phyloP scores from a whole-genome alignment of 1,140 invertebrate species.

The Calephelis virginiensis region DNA sequence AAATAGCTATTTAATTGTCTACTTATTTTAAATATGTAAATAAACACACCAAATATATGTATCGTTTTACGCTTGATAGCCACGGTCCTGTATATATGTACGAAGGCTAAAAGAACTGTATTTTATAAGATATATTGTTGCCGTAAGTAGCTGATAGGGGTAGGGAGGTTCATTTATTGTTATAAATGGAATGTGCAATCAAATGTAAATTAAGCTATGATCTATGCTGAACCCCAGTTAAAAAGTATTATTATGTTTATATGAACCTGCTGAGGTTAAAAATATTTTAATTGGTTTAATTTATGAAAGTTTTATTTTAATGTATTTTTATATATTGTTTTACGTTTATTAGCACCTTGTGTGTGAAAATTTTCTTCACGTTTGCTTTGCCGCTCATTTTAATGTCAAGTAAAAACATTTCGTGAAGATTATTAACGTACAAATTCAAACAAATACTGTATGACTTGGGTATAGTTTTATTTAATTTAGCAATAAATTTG shows the following conservation, averaged over 20 bases:
- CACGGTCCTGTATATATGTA: slow-evolving; percentile 57
- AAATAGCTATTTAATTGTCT: slow-evolving; percentile 52
- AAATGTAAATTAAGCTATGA: slow-evolving; percentile 67
- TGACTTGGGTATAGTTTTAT: slow-evolving; percentile 73
- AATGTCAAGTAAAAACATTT: slow-evolving; percentile 9
- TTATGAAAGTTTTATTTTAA: slow-evolving; percentile 75
- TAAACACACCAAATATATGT: slow-evolving; percentile 75
- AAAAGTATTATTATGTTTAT: slow-evolving; percentile 78
- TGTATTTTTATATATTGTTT: slow-evolving; percentile 56
- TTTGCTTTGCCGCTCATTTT: slow-evolving; percentile 28
- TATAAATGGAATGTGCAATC: slow-evolving; percentile 75
- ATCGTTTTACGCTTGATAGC: slow-evolving; percentile 45
- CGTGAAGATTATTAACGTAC: slow-evolving; percentile 53
- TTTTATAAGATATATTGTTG: slow-evolving; percentile 52
- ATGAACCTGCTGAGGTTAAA: slow-evolving; percentile 69
- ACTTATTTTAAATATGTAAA: slow-evolving; percentile 62
- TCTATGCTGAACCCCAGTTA: slow-evolving; percentile 65
- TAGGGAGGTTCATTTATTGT: slow-evolving; percentile 64
- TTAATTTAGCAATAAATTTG: slow-evolving; percentile 79
- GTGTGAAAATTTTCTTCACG: slow-evolving; percentile 32
- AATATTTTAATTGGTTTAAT: slow-evolving; percentile 75
- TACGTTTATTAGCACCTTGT: slow-evolving; percentile 50
- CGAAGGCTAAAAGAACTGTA: slow-evolving; percentile 46
- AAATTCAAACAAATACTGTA: slow-evolving; percentile 61
- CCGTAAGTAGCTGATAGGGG: slow-evolving; percentile 40